These are phyloP conservation scores for Psammodynastes pulverulentus DNA, from an alignment of 2,113 vertebrate species.

Conservation along the genomic window DNA sequence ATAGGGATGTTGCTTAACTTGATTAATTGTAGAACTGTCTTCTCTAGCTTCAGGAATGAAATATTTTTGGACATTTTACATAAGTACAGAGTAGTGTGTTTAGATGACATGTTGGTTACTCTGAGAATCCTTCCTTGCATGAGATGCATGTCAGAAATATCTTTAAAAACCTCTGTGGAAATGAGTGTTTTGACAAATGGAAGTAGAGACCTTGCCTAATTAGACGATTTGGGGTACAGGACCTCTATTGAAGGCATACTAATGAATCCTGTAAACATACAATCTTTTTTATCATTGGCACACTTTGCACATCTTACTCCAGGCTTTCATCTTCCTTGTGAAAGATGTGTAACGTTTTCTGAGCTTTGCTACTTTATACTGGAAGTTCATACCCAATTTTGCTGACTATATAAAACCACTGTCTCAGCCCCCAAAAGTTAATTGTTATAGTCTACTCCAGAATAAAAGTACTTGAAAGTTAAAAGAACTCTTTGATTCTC, in stretches of 20 bases:
- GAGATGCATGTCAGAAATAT: neutral
- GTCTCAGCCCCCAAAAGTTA: neutral
- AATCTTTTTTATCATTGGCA: neutral
- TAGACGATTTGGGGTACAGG: neutral
- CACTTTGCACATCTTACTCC: neutral
- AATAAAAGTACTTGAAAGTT: neutral
- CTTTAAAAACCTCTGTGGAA: neutral
- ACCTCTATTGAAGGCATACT: neutral
- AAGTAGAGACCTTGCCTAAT: neutral
- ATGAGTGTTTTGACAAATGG: neutral
- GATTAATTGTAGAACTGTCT: neutral
- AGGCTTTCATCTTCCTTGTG: neutral
- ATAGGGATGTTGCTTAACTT: neutral
- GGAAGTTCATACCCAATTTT: neutral
- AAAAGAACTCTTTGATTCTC: neutral
- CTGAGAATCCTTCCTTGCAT: neutral
- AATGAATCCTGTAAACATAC: neutral
- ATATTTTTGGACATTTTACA: neutral
- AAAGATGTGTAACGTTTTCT: neutral
- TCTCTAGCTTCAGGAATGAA: neutral
- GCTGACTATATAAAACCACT: neutral
- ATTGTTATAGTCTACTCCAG: neutral
- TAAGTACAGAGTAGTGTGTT: neutral
- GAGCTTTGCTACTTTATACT: neutral
- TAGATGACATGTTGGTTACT: neutral